Evolutionary conservation across 1,140 invertebrate species (phyloP), one percentile per base, ranked within the genome.

Genomic region (Lucilia cuprina): DNA sequence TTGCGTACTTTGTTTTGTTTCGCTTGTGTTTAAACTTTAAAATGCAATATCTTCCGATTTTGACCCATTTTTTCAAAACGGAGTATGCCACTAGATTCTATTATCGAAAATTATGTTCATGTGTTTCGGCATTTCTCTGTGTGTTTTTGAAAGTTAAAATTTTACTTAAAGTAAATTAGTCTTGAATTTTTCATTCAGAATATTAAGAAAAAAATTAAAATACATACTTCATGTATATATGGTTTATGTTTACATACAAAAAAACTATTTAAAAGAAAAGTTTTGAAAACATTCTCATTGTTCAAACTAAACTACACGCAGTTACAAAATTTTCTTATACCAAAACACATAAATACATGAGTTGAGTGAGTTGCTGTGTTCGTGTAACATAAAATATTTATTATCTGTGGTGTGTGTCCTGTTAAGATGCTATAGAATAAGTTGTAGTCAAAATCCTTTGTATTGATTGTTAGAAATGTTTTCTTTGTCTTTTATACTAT

Each of bases 321-420:
- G n/a, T 25, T 19, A 21, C 41, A 41, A 41, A 30, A 30, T 30
- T 30, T 30, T 30, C 25, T 30, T 41, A 8, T 41, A 41, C 41
- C 41, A 41, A 41, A 8, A 41, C 41, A 41, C 41, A 41, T 41
- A 41, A 30, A 30, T 41, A 41, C 41, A 41, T 41, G n/a, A n/a
- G n/a, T n/a, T n/a, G n/a, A n/a, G 10, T 41, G 10, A 8, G 41
- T 41, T 8, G 41, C 5, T 41, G 10, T 41, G 41, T 41, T 8
- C 10, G 0, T 41, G 34, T 77, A 34, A 77, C 17, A 30, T 77
- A 41, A 41, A 41, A 78, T 50, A 14, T 19, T 7, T 80, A 49
- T 2, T 35, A 41, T 8, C 19, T 80, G 77, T 80, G 77, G 77
- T 80, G 77, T 80, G 41, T 80, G 77, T 80, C 77, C 77, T 80